Base-by-base conservation (phyloP, 2,797 vertebrate species). In the Pristis pectinata region DNA sequence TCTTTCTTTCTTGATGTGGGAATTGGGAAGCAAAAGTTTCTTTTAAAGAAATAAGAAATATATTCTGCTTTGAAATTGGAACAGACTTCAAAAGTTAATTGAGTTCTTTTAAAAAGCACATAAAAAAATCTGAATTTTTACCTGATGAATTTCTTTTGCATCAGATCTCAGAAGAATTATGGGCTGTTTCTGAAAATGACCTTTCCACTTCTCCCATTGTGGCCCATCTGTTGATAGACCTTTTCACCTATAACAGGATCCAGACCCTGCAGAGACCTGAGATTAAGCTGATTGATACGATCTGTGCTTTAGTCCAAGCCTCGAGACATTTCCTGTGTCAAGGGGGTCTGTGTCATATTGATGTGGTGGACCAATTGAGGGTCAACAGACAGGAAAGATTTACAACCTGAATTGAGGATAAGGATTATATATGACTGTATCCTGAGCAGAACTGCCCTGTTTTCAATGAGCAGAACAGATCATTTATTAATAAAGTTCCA, bases 211-310 rank as follows among this genome's bases (percentile, higher is more conserved):
- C 44, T 94, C 92, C 41, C 27, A 53, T 93, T 93, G 24, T 10
- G 3, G 67, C 67, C 67, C 92, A 49, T 74, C 92, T 94, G 92
- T 94, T 53, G 67, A 91, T 67, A n/a, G 67, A 74, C 67, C 92
- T 94, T 27, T 74, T 94, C 41, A 94, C 70, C 67, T 94, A 94
- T 94, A 94, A 94, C 92, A 94, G 70, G 92, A 72, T 74, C 41
- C 92, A 94, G 92, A 76, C 92, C 92, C 41, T 34, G 92, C 70
- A n/a, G 92, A 53, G 92, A 76, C 41, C 70, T 94, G 70, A 74
- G 92, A 94, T 72, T 49, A 76, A 56, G 92, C 41, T 94, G 70
- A 94, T 56, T 94, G 92, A 94, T 94, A 91, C 61, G 87, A 91
- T 64, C 87, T 91, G 59, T 91, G 61, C 87, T 67, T 91, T 61